These are phyloP conservation scores for Hirundo rustica DNA, from an alignment of 2,797 vertebrate species.

Conservation along the genomic window DNA sequence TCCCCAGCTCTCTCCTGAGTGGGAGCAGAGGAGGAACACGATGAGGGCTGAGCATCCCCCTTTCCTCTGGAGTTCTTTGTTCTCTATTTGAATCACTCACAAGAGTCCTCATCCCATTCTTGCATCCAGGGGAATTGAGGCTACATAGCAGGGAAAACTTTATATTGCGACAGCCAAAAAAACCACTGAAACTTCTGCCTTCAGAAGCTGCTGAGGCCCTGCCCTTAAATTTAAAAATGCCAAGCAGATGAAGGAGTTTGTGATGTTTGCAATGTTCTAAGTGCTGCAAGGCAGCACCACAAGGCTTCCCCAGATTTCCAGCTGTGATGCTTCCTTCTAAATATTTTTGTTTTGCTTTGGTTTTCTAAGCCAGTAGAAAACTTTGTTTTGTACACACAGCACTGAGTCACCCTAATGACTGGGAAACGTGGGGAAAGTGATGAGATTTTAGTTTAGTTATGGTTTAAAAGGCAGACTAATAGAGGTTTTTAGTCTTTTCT, in stretches of 20 bases:
- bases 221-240: background rate
- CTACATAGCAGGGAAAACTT: background rate
- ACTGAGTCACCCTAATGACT: background rate
- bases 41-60: background rate
- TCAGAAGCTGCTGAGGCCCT: background rate
- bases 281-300: background rate
- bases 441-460: background rate
- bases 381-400: background rate
- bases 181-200: background rate
- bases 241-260: background rate
- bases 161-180: background rate
- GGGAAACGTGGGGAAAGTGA: background rate
- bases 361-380: background rate
- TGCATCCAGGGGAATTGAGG: background rate
- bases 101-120: background rate
- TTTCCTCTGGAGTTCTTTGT: background rate
- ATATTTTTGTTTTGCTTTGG: background rate
- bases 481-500: background rate
- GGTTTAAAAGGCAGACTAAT: background rate
- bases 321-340: background rate
- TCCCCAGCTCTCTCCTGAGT: background rate
- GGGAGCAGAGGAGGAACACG: background rate
- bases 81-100: background rate
- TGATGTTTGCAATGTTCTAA: background rate
- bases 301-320: background rate